phyloP scores from a whole-genome alignment of 1,140 invertebrate species.

The Eueides isabella region DNA sequence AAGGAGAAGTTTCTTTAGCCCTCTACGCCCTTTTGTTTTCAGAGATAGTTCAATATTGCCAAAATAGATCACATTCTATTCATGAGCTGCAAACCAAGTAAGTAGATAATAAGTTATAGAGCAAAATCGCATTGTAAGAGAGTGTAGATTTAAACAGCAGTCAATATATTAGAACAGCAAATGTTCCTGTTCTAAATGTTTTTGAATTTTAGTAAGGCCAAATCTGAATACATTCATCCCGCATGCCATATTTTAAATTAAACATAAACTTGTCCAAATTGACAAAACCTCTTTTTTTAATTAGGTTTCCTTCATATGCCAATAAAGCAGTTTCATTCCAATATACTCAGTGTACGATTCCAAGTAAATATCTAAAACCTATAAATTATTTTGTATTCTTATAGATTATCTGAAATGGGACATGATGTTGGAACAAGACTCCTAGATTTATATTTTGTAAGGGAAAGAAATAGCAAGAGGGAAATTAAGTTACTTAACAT shows the following conservation, averaged over 20 bases:
- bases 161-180: neutral
- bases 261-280: too few species aligned
- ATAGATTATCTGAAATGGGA: constrained; percentile 95
- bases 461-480: constrained; percentile 96
- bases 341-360: too few species aligned
- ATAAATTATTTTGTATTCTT: constrained; percentile 44
- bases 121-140: neutral
- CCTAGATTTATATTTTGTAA: constrained; percentile 95
- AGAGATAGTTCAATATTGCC: constrained; percentile 99
- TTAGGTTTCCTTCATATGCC: too few species aligned
- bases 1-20: constrained; percentile 95
- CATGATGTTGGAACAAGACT: constrained; percentile 96
- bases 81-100: constrained; percentile 97
- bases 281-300: too few species aligned
- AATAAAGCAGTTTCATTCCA: too few species aligned
- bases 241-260: too few species aligned
- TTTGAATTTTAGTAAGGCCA: too few species aligned
- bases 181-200: too few species aligned
- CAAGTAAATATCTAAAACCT: too few species aligned
- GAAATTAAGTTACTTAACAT: constrained; percentile 98
- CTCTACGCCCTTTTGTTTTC: constrained; percentile 98
- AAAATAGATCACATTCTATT: constrained; percentile 97
- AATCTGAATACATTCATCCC: too few species aligned
- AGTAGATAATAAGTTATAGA: constrained; percentile 35
- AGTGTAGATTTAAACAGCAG: neutral